These are phyloP conservation scores for Suricata suricatta DNA, from an alignment of 2,113 vertebrate species.

Conservation along the genomic window DNA sequence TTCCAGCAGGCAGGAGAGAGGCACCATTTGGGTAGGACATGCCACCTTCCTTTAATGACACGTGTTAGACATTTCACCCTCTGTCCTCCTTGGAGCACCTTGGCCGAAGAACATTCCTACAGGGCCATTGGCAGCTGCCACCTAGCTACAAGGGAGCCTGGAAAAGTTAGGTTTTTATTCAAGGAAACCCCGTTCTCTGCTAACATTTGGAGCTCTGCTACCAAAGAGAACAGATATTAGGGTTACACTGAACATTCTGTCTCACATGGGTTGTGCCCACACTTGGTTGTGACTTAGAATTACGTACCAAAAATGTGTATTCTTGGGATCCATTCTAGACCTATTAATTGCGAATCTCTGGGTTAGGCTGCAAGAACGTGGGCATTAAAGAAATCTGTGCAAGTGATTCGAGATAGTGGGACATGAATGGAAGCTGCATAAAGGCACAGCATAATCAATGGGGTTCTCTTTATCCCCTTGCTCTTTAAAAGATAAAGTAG, in stretches of 20 bases:
- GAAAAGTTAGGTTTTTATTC: background rate
- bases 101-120: background rate
- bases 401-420: background rate
- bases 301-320: background rate
- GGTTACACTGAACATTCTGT: background rate
- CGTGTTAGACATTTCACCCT: rapidly evolving
- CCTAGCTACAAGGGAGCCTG: background rate
- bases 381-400: background rate
- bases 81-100: background rate
- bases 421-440: background rate
- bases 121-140: background rate
- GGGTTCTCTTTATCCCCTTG: background rate
- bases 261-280: background rate
- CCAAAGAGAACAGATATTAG: background rate
- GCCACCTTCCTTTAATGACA: background rate
- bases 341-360: background rate
- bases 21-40: rapidly evolving
- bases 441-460: background rate
- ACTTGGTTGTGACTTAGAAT: background rate
- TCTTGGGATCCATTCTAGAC: no score
- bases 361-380: background rate
- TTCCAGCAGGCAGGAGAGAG: background rate
- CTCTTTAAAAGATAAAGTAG: background rate
- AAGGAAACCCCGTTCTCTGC: background rate
- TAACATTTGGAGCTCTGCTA: background rate